A percentile compares a stretch with the other conserved stretches of the same genome.
Evolutionary conservation across 2,113 vertebrate species (phyloP).

Genomic region (Aegithalos caudatus): DNA sequence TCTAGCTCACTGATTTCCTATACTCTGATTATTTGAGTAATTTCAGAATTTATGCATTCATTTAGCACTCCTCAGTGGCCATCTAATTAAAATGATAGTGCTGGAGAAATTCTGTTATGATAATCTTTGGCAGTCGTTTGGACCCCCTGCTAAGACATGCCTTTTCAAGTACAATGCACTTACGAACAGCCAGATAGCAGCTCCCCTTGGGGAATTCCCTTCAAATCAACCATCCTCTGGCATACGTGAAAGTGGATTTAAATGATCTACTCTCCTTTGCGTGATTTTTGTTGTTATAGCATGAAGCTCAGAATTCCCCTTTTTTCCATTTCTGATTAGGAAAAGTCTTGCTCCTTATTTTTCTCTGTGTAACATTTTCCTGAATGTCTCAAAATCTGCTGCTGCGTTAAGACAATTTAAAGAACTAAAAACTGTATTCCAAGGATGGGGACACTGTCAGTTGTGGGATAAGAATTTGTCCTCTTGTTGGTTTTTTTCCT

Average conservation of each 20-base stretch:
- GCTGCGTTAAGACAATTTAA: not conserved
- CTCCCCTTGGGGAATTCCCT: not conserved
- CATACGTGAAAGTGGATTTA: not conserved
- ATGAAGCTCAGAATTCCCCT: not conserved
- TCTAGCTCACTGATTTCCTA: not conserved
- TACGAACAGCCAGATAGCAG: not conserved
- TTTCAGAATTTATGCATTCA: not conserved
- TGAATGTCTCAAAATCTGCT: not conserved
- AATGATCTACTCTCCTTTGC: not conserved
- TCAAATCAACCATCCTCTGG: not conserved
- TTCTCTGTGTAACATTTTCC: not conserved
- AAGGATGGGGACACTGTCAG: not conserved
- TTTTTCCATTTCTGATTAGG: not conserved
- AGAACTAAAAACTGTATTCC: not conserved
- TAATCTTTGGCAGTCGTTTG: not conserved
- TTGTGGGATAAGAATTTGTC: not conserved
- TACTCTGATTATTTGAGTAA: not conserved
- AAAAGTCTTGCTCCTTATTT: not conserved
- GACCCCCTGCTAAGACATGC: not conserved
- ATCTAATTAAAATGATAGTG: not conserved
- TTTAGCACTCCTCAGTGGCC: not conserved
- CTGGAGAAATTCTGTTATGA: not conserved
- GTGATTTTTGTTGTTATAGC: not conserved
- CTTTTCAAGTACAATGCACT: not conserved
- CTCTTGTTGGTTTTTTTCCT: not conserved